These are phyloP conservation scores for Acanthopagrus latus DNA, from an alignment of 2,797 vertebrate genomes.

Conservation along the genomic window DNA sequence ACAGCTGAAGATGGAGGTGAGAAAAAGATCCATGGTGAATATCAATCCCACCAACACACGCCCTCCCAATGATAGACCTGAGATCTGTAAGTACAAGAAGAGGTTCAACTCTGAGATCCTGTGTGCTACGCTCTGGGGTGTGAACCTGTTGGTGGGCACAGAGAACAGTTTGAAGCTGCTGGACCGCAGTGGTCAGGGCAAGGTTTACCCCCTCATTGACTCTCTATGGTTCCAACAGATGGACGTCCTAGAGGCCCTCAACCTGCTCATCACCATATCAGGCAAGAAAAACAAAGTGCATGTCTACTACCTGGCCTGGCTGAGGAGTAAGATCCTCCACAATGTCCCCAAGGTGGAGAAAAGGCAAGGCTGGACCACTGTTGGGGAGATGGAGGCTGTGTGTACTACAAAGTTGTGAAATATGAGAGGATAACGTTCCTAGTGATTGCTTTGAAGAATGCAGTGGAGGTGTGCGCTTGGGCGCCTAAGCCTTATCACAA, in stretches of 20 bases:
- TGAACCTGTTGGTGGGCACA: slow-evolving; percentile 94
- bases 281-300: slow-evolving; percentile 96
- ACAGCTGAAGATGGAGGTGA: slow-evolving; percentile 92
- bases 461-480: slow-evolving; percentile 96
- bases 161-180: slow-evolving; percentile 94
- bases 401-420: slow-evolving; percentile 96
- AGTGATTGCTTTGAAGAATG: slow-evolving; percentile 95
- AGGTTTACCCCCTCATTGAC: slow-evolving; percentile 94
- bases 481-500: slow-evolving; percentile 98
- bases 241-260: slow-evolving; percentile 96
- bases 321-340: slow-evolving; percentile 96
- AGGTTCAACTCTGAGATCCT: slow-evolving; percentile 96
- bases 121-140: slow-evolving; percentile 95
- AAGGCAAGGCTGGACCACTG: slow-evolving; percentile 97
- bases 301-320: slow-evolving; percentile 96
- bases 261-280: slow-evolving; percentile 96
- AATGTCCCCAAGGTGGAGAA: slow-evolving; percentile 97
- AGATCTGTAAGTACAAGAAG: slow-evolving; percentile 98
- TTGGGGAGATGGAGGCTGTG: slow-evolving; percentile 97
- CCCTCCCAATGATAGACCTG: slow-evolving; percentile 93
- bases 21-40: slow-evolving; percentile 95
- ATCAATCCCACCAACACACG: slow-evolving; percentile 95
- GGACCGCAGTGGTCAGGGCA: slow-evolving; percentile 94
- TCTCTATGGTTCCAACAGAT: slow-evolving; percentile 96
- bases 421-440: slow-evolving; percentile 97